phyloP scores from a whole-genome alignment of 1,140 invertebrate species.

The Macrocentrus cingulum region DNA sequence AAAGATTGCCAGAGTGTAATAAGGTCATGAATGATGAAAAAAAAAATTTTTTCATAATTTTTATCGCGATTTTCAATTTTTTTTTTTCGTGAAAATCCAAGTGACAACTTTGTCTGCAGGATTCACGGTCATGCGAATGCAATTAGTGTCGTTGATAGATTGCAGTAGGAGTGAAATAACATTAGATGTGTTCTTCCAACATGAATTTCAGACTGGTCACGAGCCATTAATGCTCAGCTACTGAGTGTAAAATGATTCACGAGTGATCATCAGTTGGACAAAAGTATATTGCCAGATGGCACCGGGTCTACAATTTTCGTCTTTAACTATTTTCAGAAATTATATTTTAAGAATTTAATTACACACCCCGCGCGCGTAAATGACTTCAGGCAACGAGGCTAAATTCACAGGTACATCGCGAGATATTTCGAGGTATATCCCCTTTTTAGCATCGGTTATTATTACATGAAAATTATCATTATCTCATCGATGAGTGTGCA shows the following conservation, averaged over 20 bases:
- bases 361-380: constrained; percentile 28
- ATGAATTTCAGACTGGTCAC: background rate
- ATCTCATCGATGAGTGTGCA: constrained; percentile 16
- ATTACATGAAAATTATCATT: constrained; percentile 20
- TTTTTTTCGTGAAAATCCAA: background rate
- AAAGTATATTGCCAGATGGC: constrained; percentile 29
- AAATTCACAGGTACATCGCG: too few species aligned
- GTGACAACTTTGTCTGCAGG: background rate
- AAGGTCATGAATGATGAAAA: background rate
- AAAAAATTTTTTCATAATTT: too few species aligned
- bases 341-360: constrained; percentile 37
- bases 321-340: constrained; percentile 33
- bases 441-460: constrained; percentile 6
- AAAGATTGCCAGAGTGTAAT: constrained; percentile 4
- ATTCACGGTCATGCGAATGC: background rate
- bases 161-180: background rate
- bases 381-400: too few species aligned
- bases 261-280: constrained; percentile 13
- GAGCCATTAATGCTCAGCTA: constrained; percentile 14
- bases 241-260: constrained; percentile 28
- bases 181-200: constrained; percentile 8
- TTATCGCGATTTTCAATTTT: too few species aligned
- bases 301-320: constrained; percentile 19
- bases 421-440: constrained; percentile 10
- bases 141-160: constrained; percentile 21